Evolutionary conservation across 92 coral and sea anemone species (phyloP).

Genomic region (Parazoanthus darwini): DNA sequence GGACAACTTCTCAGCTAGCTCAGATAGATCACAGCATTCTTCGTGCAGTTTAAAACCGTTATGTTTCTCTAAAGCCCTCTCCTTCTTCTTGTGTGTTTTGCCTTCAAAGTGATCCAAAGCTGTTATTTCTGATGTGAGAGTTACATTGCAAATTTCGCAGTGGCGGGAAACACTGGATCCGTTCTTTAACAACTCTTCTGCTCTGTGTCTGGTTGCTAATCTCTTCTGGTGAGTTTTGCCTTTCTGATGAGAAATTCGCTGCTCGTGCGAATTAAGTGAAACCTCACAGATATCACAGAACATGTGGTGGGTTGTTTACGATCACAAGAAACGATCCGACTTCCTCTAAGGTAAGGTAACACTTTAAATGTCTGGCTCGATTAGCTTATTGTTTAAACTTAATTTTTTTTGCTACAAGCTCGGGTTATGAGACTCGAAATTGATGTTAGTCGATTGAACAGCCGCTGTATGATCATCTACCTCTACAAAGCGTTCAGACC

Average conservation of each 20-base stretch:
- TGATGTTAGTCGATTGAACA: not conserved
- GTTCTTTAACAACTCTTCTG: constrained; percentile 47
- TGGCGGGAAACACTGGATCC: constrained; percentile 54
- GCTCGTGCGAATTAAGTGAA: constrained; percentile 55
- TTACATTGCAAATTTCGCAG: constrained; percentile 57
- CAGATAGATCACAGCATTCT: not conserved
- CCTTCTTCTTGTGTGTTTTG: constrained; percentile 54
- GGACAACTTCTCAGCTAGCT: not conserved
- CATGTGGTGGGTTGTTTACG: constrained; percentile 34
- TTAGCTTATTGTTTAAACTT: not conserved
- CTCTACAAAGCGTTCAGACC: not conserved
- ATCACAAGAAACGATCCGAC: not conserved
- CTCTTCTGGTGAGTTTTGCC: constrained; percentile 59
- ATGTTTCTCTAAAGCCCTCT: constrained; percentile 52
- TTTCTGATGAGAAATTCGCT: constrained; percentile 49
- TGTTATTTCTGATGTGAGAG: constrained; percentile 58
- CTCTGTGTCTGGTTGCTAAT: constrained; percentile 49
- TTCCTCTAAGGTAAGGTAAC: not conserved
- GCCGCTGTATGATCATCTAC: not conserved
- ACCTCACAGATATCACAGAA: constrained; percentile 60
- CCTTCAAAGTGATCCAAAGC: constrained; percentile 65
- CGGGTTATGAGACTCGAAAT: not conserved
- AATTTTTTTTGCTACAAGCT: not conserved
- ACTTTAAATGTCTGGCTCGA: not conserved
- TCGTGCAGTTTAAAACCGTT: constrained; percentile 15